These are phyloP conservation scores for Ophion slaviceki DNA, from an alignment of 2,888 invertebrate species.

Conservation along the genomic window DNA sequence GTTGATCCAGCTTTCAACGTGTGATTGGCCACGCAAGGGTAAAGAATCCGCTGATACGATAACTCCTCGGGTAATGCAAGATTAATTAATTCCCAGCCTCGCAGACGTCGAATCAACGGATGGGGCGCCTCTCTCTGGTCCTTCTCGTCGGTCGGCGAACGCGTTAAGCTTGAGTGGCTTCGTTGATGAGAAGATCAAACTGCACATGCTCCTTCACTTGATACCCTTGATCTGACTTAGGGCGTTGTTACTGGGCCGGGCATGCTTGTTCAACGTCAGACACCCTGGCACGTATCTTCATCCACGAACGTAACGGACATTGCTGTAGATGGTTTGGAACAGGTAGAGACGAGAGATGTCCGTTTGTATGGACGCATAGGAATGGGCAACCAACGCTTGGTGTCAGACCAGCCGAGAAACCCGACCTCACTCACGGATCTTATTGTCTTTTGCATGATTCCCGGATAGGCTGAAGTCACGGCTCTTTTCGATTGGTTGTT, in stretches of 20 bases:
- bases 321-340: constrained; percentile 14
- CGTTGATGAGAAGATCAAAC: constrained; percentile 55
- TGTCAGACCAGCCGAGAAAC: not conserved
- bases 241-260: constrained; percentile 21
- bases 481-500: not conserved
- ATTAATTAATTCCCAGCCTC: constrained; percentile 60
- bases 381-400: constrained; percentile 5
- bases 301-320: constrained; percentile 3
- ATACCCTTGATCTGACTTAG: constrained; percentile 32
- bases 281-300: constrained; percentile 18
- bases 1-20: not conserved
- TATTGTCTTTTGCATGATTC: not conserved
- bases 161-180: constrained; percentile 43
- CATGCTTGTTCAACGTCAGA: constrained; percentile 13
- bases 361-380: not conserved
- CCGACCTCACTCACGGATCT: not conserved
- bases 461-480: not conserved
- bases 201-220: constrained; percentile 18
- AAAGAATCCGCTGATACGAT: constrained; percentile 29
- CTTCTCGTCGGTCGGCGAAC: constrained; percentile 8
- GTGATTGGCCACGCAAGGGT: constrained; percentile 3
- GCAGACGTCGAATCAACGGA: constrained; percentile 53
- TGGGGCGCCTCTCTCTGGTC: constrained; percentile 4
- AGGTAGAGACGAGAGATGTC: not conserved
- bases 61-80: constrained; percentile 47